Conservation (phyloP, 2,113 vertebrate genomes). For the Azemiops feae region DNA sequence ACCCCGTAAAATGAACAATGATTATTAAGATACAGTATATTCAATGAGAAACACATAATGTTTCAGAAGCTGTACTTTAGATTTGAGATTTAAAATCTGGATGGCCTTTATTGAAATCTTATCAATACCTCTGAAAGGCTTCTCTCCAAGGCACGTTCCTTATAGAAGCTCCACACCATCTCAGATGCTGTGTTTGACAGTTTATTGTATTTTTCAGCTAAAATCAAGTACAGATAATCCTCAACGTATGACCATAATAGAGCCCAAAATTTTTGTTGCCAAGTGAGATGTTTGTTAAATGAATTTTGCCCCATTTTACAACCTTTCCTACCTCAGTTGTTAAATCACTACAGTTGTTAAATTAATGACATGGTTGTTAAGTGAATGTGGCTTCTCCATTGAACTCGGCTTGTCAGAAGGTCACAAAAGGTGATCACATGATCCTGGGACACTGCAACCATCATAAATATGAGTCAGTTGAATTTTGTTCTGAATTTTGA, state of each 20-base stretch:
- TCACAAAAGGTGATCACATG: not conserved
- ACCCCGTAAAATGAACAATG: constrained; percentile 47
- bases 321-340: not conserved
- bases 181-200: not conserved
- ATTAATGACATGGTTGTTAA: not conserved
- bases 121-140: not conserved
- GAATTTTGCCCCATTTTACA: not conserved
- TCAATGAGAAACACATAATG: constrained; percentile 32
- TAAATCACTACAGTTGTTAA: not conserved
- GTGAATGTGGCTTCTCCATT: not conserved
- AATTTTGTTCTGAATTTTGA: not conserved
- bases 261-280: not conserved
- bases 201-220: not conserved
- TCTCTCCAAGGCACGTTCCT: not conserved
- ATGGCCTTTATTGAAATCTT: not conserved
- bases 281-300: not conserved
- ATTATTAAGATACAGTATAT: constrained; percentile 26
- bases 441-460: too few relatives aligned
- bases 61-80: not conserved
- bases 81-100: not conserved
- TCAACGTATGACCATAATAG: not conserved
- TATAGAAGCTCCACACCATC: not conserved
- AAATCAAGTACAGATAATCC: not conserved
- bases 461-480: not conserved
- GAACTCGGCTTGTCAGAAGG: not conserved